Evolutionary conservation across 2,113 vertebrate species (phyloP).

Genomic region (Danio rerio): GRCz12tu NC_133179.1:19271501-19272000

Average conservation of each 20-base stretch:
- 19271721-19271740: neutral
- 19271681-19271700: neutral
- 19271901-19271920: conserved; percentile 78
- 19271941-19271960: conserved; percentile 80
- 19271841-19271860: conserved; percentile 76
- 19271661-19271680: neutral
- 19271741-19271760: conserved; percentile 16
- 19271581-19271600: conserved; percentile 6
- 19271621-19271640: conserved; percentile 31
- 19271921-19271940: conserved; percentile 71
- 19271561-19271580: conserved; percentile 47
- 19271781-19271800: conserved; percentile 74
- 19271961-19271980: conserved; percentile 82
- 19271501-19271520: neutral
- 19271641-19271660: neutral
- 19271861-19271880: conserved; percentile 75
- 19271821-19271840: conserved; percentile 73
- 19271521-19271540: neutral
- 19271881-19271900: conserved; percentile 75
- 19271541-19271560: neutral
- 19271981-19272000: conserved; percentile 76
- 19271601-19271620: neutral
- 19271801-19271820: conserved; percentile 76
- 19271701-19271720: neutral
- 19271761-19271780: conserved; percentile 63